Evolutionary conservation across 23 tunicate genomes (phyloP).

Genomic region (Oikopleura dioica): DNA sequence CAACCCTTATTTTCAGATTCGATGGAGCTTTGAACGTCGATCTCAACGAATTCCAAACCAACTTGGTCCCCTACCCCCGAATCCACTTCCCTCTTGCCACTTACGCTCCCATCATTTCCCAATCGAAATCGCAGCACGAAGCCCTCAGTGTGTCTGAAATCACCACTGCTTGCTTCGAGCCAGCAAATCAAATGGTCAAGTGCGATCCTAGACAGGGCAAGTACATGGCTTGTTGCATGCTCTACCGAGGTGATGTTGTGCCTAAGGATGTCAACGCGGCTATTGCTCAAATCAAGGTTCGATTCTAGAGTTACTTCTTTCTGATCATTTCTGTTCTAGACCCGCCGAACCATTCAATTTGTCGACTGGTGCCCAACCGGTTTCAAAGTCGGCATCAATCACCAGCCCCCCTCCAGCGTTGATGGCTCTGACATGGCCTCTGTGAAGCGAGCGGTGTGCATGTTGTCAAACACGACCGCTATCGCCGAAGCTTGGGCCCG

Average conservation of each 20-base stretch:
- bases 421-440: conserved; percentile 82
- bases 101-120: conserved; percentile 36
- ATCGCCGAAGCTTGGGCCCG: conserved; percentile 98
- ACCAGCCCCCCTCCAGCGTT: conserved; percentile 81
- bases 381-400: conserved; percentile 75
- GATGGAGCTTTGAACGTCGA: conserved; percentile 44
- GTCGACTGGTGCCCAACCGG: conserved; percentile 95
- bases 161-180: conserved; percentile 96
- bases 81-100: conserved; percentile 44
- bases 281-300: conserved; percentile 90
- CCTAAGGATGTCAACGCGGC: conserved; percentile 99
- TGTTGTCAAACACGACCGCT: conserved; percentile 92
- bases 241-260: conserved; percentile 96
- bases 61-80: conserved; percentile 79
- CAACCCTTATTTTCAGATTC: no score
- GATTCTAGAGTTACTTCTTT: no score
- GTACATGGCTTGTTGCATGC: conserved; percentile 99
- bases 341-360: conserved; percentile 74
- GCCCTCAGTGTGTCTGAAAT: conserved; percentile 87
- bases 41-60: conserved; percentile 39
- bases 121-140: conserved; percentile 51
- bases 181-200: conserved; percentile 99
- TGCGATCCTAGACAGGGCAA: conserved; percentile 99
- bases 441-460: conserved; percentile 90
- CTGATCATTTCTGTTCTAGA: no score